A percentile compares a stretch with the other conserved stretches of the same genome.
phyloP scores from a whole-genome alignment of 37 sponge, comb jelly and placozoan genomes.

The Tethya wilhelma region DNA sequence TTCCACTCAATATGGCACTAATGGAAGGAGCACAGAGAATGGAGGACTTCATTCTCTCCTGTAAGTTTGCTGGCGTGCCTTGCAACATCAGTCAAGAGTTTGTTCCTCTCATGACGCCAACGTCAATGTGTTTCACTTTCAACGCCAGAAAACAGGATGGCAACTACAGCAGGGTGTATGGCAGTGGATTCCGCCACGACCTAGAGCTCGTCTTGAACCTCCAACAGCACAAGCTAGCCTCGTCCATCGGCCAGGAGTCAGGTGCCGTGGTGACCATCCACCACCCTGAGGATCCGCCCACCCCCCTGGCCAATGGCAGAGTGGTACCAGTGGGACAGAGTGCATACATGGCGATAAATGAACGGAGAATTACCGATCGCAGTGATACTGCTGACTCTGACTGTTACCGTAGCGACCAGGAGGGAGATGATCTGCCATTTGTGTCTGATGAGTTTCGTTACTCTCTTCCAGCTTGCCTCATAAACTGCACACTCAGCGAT shows the following conservation, averaged over 20 bases:
- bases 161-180: background rate
- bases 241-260: conserved; percentile 8
- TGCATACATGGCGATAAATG: conserved; percentile 16
- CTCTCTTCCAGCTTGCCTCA: conserved; percentile 28
- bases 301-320: background rate
- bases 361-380: background rate
- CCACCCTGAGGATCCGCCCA: background rate
- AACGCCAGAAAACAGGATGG: background rate
- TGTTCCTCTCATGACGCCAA: background rate
- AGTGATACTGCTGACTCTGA: background rate
- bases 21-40: conserved; percentile 2
- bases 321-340: conserved; percentile 9
- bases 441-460: background rate
- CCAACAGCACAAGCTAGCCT: conserved; percentile 10
- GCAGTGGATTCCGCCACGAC: conserved; percentile 19
- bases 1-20: background rate
- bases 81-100: conserved; percentile 7
- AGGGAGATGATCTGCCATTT: background rate
- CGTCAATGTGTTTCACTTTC: conserved; percentile 39
- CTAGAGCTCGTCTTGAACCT: conserved; percentile 26
- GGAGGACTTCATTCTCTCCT: conserved; percentile 9
- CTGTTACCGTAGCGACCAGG: background rate
- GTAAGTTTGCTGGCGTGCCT: conserved; percentile 7
- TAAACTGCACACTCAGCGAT: background rate
- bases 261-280: conserved; percentile 15